Evolutionary conservation across 2,797 vertebrate species (phyloP), one percentile per base, ranked within the genome.

Genomic region (Hylomyscus alleni): DNA sequence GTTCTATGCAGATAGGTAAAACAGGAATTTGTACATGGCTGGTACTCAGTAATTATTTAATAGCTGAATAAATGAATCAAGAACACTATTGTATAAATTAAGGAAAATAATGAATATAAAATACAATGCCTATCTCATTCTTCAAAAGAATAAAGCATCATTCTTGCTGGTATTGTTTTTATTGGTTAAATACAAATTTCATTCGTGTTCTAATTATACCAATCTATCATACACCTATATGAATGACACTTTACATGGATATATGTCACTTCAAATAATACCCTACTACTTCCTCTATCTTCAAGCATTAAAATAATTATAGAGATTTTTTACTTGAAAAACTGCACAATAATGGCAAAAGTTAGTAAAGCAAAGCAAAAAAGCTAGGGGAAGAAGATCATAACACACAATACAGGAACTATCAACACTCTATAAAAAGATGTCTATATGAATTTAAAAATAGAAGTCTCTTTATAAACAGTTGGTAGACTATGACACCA

Each of bases 141-240:
- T 44, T 86, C 89, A 17, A 82, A 91, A 91, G 67, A 89, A 85
- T 76, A 72, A 91, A 91, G 88, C 4, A 76, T 50, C 50, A 14
- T 77, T 89, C 85, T 60, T 54, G 31, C 56, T 93, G 14, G 6
- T 77, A 78, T 29, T 87, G 22, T 17, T 93, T 93, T 37, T 91
- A 93, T 40, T 88, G n/a, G n/a, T 31, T 94, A 81, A 88, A 92
- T 37, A 75, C 20, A 75, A 91, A 91, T 56, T 90, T 92, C 52
- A 87, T 77, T 82, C 34, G 14, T 72, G 60, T 83, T 7, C 54
- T 47, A 92, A 92, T 81, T 80, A 72, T 37, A 76, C 58, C 88
- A 80, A 20, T 58, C 31, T 54, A 29, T 29, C 44, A 87, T 15
- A 34, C 40, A 83, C 44, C 26, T 58, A 31, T 58, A 89, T 24